Percentiles rank a stretch among this genome's conserved stretches.
Conservation (phyloP, 2,888 invertebrate genomes). For the Ornithoptera priamus region DNA sequence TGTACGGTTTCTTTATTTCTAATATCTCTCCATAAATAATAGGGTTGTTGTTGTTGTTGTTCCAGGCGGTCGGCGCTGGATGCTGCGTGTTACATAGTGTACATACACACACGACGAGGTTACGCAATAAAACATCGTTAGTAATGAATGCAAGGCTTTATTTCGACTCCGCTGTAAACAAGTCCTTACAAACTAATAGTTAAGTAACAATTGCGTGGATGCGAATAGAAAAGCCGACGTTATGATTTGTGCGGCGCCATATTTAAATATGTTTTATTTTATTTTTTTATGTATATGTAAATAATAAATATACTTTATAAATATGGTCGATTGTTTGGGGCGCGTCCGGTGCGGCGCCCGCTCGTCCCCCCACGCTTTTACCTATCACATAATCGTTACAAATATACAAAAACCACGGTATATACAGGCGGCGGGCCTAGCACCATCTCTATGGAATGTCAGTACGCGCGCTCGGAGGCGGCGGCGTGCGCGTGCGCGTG, state of each 20-base stretch:
- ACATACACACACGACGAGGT: constrained; percentile 32
- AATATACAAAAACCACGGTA: constrained; percentile 65
- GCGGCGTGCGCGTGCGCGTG: constrained; percentile 28
- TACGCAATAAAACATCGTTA: constrained; percentile 49
- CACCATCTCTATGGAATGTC: constrained; percentile 44
- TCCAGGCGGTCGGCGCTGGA: neutral
- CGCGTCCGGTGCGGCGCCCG: constrained; percentile 40
- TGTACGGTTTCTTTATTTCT: too few species aligned
- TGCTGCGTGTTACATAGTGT: constrained; percentile 30
- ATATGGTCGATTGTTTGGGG: constrained; percentile 32
- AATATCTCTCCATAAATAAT: too few species aligned
- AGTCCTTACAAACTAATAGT: constrained; percentile 69
- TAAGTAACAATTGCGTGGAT: constrained; percentile 76
- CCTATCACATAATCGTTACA: constrained; percentile 49
- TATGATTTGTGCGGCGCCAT: constrained; percentile 52
- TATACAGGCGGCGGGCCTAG: constrained; percentile 35
- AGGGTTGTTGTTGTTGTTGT: too few species aligned
- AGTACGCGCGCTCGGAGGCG: constrained; percentile 7
- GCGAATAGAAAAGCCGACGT: constrained; percentile 56
- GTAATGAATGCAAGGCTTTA: constrained; percentile 77
- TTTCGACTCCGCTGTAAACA: constrained; percentile 68
- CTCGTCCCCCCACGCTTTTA: constrained; percentile 39
- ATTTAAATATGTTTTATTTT: constrained; percentile 47
- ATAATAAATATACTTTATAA: constrained; percentile 43
- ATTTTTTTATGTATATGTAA: constrained; percentile 39